Evolutionary conservation across 2,113 vertebrate species (phyloP).

Genomic region (Diadophis punctatus): DNA sequence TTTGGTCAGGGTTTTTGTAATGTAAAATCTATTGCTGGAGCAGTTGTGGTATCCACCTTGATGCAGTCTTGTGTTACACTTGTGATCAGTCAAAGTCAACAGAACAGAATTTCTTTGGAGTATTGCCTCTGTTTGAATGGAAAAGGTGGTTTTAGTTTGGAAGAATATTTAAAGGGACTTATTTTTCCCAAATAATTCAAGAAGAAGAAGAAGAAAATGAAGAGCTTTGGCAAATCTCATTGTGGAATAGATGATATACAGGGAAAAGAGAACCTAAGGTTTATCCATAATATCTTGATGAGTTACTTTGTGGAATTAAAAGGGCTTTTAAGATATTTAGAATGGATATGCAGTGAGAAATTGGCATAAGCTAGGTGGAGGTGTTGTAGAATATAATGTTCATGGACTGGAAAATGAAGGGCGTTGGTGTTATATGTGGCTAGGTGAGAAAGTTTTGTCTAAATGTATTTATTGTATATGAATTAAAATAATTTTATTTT

Average conservation of each 20-base stretch:
- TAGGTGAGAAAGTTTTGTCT: conserved; percentile 42
- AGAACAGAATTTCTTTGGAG: conserved; percentile 54
- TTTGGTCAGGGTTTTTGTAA: not conserved
- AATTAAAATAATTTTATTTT: conserved; percentile 33
- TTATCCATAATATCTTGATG: conserved; percentile 33
- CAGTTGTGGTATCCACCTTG: conserved; percentile 40
- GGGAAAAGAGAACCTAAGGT: not conserved
- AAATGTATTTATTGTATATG: conserved; percentile 52
- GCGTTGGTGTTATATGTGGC: conserved; percentile 36
- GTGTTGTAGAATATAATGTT: conserved; percentile 26
- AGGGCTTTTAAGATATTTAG: conserved; percentile 46
- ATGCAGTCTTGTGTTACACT: conserved; percentile 50
- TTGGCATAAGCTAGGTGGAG: conserved; percentile 42
- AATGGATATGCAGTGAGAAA: conserved; percentile 54
- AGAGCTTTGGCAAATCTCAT: conserved; percentile 46
- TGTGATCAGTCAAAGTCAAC: conserved; percentile 43
- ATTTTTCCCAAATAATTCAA: conserved; percentile 47
- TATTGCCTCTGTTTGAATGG: conserved; percentile 63
- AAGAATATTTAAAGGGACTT: conserved; percentile 52
- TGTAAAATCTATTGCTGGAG: conserved; percentile 27
- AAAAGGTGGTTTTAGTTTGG: conserved; percentile 55
- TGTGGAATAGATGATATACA: conserved; percentile 33
- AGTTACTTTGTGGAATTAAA: conserved; percentile 45
- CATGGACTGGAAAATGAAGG: conserved; percentile 16
- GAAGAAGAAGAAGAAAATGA: conserved; percentile 35